These are phyloP conservation scores for Myripristis jacobus DNA, from an alignment of 2,797 vertebrate genomes.

Conservation along the genomic window DNA sequence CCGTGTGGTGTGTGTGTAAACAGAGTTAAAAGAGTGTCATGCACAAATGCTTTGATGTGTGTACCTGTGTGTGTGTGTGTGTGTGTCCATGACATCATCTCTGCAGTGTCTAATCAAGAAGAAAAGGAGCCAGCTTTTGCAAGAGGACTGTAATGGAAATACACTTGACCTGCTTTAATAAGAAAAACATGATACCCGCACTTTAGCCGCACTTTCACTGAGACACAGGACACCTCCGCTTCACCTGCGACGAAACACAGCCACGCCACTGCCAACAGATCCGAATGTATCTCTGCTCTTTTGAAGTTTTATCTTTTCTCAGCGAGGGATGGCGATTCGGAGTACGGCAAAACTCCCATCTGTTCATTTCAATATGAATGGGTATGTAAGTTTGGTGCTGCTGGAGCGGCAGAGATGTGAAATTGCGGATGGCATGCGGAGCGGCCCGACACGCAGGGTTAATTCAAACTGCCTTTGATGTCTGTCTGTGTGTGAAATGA, in stretches of 20 bases:
- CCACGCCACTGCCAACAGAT: slow-evolving; percentile 62
- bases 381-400: slow-evolving; percentile 71
- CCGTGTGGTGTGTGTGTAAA: neutral
- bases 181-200: slow-evolving; percentile 67
- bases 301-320: slow-evolving; percentile 84
- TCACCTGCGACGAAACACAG: slow-evolving; percentile 35
- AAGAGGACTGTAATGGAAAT: slow-evolving; percentile 66
- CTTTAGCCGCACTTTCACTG: slow-evolving; percentile 67
- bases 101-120: slow-evolving; percentile 65
- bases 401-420: slow-evolving; percentile 77
- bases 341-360: slow-evolving; percentile 72
- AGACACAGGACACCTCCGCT: slow-evolving; percentile 62
- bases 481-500: slow-evolving; percentile 85
- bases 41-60: slow-evolving; percentile 59
- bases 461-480: slow-evolving; percentile 85
- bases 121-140: slow-evolving; percentile 62
- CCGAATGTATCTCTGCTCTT: slow-evolving; percentile 66
- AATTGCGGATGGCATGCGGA: slow-evolving; percentile 80
- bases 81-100: slow-evolving; percentile 57
- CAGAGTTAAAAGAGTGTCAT: slow-evolving; percentile 53
- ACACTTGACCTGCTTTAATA: slow-evolving; percentile 73
- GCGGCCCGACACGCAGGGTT: slow-evolving; percentile 80
- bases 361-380: slow-evolving; percentile 87
- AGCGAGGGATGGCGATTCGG: slow-evolving; percentile 68
- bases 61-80: slow-evolving; percentile 19